Evolutionary conservation across 2,113 vertebrate species (phyloP).

Genomic region (Dissostichus mawsoni): DNA sequence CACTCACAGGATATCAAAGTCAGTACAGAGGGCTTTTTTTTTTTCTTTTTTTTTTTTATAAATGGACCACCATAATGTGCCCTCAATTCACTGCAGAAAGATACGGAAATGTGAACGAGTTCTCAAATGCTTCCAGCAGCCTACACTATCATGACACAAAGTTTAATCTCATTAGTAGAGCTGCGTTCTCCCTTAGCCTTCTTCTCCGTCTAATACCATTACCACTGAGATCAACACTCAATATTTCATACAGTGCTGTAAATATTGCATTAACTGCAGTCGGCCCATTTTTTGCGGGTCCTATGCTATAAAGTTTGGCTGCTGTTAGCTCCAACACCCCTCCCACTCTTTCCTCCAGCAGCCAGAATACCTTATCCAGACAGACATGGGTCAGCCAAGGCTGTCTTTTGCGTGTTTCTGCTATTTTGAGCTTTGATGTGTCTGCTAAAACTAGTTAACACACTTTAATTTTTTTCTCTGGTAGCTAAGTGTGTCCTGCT

Average conservation of each 20-base stretch:
- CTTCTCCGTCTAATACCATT: constrained; percentile 65
- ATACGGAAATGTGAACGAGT: background rate
- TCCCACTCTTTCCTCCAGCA: constrained; percentile 35
- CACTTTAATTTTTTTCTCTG: constrained; percentile 31
- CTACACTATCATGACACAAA: constrained; percentile 24
- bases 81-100: background rate
- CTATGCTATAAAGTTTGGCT: constrained; percentile 47
- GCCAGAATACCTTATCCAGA: constrained; percentile 52
- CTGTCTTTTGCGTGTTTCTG: constrained; percentile 31
- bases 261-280: constrained; percentile 80
- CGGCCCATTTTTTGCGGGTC: constrained; percentile 42
- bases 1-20: constrained; percentile 42
- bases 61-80: constrained; percentile 3
- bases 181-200: constrained; percentile 32
- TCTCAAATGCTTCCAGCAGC: constrained; percentile 5
- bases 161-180: constrained; percentile 59
- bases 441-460: constrained; percentile 46
- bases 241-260: constrained; percentile 80
- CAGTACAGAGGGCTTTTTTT: background rate
- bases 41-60: constrained; percentile 6
- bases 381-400: constrained; percentile 56
- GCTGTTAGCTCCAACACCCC: constrained; percentile 42
- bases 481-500: constrained; percentile 24
- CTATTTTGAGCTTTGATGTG: constrained; percentile 49
- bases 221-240: constrained; percentile 71